phyloP scores from a whole-genome alignment of 1,140 invertebrate genomes.

The Phymorhynchus buccinoides region DNA sequence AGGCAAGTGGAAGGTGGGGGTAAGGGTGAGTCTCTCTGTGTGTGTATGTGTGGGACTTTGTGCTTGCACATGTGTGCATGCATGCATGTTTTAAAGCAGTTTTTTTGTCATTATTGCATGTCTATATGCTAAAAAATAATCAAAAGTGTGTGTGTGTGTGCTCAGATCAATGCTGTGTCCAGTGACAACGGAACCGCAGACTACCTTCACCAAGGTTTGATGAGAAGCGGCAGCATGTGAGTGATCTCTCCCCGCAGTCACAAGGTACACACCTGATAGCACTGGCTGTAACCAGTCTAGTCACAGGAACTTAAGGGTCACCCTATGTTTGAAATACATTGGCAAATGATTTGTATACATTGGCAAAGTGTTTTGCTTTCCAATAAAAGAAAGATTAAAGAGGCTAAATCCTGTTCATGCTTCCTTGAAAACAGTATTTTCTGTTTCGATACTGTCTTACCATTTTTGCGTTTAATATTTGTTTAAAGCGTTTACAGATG shows the following conservation, averaged over 20 bases:
- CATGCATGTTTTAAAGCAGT: neutral
- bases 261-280: no score
- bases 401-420: no score
- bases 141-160: neutral
- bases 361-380: no score
- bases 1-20: neutral
- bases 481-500: no score
- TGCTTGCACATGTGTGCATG: constrained; percentile 18
- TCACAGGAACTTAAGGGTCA: no score
- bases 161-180: neutral
- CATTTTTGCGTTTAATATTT: no score
- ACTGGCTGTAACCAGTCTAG: no score
- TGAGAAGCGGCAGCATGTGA: neutral
- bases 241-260: neutral
- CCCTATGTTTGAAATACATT: no score
- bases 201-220: neutral
- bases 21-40: neutral
- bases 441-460: no score
- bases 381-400: no score
- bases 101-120: neutral
- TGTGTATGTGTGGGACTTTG: constrained; percentile 23
- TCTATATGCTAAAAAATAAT: neutral
- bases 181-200: neutral
- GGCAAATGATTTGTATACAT: no score
- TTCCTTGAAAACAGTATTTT: no score